phyloP scores from a whole-genome alignment of 1,140 invertebrate species.

The Tachypleus tridentatus region DNA sequence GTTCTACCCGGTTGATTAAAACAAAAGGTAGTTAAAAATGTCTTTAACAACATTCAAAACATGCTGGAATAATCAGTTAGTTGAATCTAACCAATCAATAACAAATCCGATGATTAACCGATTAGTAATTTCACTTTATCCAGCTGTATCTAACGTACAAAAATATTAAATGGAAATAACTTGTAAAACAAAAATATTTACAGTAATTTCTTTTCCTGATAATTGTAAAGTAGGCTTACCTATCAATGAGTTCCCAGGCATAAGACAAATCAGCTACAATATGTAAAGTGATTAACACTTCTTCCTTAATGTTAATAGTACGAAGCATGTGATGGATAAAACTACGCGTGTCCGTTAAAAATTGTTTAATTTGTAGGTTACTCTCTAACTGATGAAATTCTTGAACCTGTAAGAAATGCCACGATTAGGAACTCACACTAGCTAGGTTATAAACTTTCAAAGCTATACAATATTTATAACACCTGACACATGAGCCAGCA shows the following conservation, averaged over 20 bases:
- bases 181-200: conserved; percentile 6
- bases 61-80: too few relatives aligned
- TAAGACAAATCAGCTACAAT: conserved; percentile 91
- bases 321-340: conserved; percentile 76
- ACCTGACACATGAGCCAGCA: too few relatives aligned
- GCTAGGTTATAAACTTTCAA: too few relatives aligned
- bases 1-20: too few relatives aligned
- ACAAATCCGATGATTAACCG: too few relatives aligned
- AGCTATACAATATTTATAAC: too few relatives aligned
- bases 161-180: conserved; percentile 15
- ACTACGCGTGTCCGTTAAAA: conserved; percentile 65
- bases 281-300: conserved; percentile 80
- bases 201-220: not conserved
- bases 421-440: too few relatives aligned
- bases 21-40: not conserved
- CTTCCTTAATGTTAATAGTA: conserved; percentile 82
- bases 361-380: conserved; percentile 81
- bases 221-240: conserved; percentile 37
- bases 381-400: conserved; percentile 88
- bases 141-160: too few relatives aligned
- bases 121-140: too few relatives aligned
- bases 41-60: not conserved
- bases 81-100: too few relatives aligned
- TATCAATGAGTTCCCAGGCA: conserved; percentile 86
- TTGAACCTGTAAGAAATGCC: conserved; percentile 36